Percentiles rank a stretch among this genome's conserved stretches.
phyloP scores from a whole-genome alignment of 2,888 invertebrate genomes.

The Automeris io region DNA sequence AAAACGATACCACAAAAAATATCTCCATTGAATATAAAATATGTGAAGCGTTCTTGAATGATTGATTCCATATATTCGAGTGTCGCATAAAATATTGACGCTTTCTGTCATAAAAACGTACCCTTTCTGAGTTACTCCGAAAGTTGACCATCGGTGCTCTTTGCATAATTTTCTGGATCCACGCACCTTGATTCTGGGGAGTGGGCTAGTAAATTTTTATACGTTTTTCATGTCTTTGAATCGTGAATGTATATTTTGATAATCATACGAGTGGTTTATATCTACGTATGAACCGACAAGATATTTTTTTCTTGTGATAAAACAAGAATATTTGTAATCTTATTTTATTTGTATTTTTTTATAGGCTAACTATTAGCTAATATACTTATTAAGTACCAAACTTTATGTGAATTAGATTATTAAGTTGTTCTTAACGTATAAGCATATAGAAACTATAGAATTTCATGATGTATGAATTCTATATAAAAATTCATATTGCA shows the following conservation, averaged over 20 bases:
- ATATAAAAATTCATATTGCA: too few species aligned
- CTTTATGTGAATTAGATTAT: too few species aligned
- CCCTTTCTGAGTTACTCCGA: slow-evolving; percentile 19
- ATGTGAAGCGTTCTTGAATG: slow-evolving; percentile 29
- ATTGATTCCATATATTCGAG: slow-evolving; percentile 35
- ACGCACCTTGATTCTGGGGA: slow-evolving; percentile 54
- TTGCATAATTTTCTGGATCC: slow-evolving; percentile 60
- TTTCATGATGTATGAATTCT: too few species aligned
- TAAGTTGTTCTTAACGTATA: too few species aligned
- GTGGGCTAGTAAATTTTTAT: slow-evolving; percentile 3
- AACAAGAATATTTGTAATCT: neutral
- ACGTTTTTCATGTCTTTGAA: slow-evolving; percentile 9
- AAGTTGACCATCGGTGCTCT: slow-evolving; percentile 54
- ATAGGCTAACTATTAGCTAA: too few species aligned
- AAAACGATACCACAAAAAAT: slow-evolving; percentile 33
- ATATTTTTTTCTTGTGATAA: neutral
- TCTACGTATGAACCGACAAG: neutral
- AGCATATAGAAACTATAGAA: too few species aligned
- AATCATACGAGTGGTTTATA: neutral
- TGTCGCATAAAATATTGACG: slow-evolving; percentile 20
- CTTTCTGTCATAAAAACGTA: slow-evolving; percentile 18
- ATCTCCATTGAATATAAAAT: slow-evolving; percentile 43
- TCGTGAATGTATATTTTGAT: slow-evolving; percentile 6
- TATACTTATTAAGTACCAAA: too few species aligned
- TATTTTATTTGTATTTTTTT: too few species aligned